Base-by-base conservation (phyloP, 1,140 invertebrate genomes). In the Galleria mellonella region DNA sequence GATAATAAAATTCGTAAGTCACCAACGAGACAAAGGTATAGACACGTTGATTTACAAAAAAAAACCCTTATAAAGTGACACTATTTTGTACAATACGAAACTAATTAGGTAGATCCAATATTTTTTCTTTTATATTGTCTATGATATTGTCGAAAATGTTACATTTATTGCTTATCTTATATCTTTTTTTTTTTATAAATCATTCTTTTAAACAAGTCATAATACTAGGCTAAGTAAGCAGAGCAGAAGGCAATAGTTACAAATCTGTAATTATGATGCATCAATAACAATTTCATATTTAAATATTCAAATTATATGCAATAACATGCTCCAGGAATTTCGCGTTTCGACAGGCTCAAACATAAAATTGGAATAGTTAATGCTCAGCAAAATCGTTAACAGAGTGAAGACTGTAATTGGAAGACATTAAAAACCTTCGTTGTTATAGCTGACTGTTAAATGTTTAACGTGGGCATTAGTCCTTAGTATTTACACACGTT, bases 1-100 rank as follows among this genome's bases (percentile, higher is more conserved):
- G 78, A 85, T 79, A 79, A 83, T 83, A 85, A 85, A 85, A 85
- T 79, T 83, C 62, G 73, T 83, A 83, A 85, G 78, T 85, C 75
- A 69, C 72, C 66, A 72, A 68, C 50, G 49, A 81, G 64, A 83
- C 76, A 78, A 81, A 78, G 62, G 72, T 64, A 54, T 55, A 61
- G 61, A 51, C 49, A 15, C n/a, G 12, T 13, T 28, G 8, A 43
- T 30, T 32, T 32, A 4, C 2, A 4, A 32, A 32, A 32, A 32
- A 32, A n/a, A n/a, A 32, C n/a, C n/a, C n/a, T n/a, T n/a, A n/a
- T n/a, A n/a, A n/a, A n/a, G n/a, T n/a, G n/a, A n/a, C n/a, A n/a
- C n/a, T n/a, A n/a, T n/a, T n/a, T n/a, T n/a, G n/a, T n/a, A n/a
- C n/a, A n/a, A n/a, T n/a, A n/a, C n/a, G n/a, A n/a, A n/a, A n/a